Conservation (phyloP, 2,888 invertebrate genomes). For the Muschampia plurimacula region DNA sequence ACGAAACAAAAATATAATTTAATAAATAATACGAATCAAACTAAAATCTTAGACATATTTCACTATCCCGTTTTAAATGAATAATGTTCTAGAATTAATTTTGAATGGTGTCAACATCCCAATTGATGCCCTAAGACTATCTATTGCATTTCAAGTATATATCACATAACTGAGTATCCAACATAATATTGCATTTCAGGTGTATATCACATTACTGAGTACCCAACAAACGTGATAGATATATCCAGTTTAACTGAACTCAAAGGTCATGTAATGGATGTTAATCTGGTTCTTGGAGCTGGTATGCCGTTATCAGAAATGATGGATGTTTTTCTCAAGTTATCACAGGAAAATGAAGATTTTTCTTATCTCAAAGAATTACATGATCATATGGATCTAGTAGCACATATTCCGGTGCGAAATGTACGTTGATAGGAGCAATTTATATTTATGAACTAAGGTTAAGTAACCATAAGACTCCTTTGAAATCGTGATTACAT, state of each 20-base stretch:
- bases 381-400: constrained; percentile 87
- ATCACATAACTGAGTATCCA: no score
- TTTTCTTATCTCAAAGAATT: constrained; percentile 86
- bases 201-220: neutral
- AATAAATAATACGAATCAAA: no score
- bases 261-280: constrained; percentile 64
- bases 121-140: no score
- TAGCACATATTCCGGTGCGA: constrained; percentile 89
- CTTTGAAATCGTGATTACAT: neutral
- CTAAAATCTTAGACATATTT: no score
- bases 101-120: no score
- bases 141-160: no score
- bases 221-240: constrained; percentile 3
- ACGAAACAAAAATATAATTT: no score
- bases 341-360: constrained; percentile 52
- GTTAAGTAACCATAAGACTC: neutral
- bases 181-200: neutral
- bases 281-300: constrained; percentile 82
- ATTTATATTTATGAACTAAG: neutral
- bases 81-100: no score
- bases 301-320: constrained; percentile 82
- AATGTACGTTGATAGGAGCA: constrained; percentile 80
- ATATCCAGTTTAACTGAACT: constrained; percentile 61
- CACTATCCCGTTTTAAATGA: no score
- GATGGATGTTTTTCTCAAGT: constrained; percentile 68